Percentiles rank a stretch among this genome's conserved stretches.
Evolutionary conservation across 2,888 invertebrate species (phyloP).

Genomic region (Ophioninae sp.): DNA sequence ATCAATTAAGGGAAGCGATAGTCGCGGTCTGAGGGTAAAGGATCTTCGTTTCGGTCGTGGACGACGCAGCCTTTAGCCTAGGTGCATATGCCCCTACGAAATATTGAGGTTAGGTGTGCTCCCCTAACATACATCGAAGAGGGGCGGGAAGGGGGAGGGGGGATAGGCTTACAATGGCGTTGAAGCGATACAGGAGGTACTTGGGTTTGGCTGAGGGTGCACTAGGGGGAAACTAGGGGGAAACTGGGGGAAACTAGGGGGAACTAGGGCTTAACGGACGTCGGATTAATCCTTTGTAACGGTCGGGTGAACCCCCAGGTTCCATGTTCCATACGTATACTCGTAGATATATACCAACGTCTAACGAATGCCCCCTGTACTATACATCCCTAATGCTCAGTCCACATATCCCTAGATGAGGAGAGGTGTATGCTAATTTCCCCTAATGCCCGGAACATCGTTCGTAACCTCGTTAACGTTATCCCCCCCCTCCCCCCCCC

Average conservation of each 20-base stretch:
- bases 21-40: slow-evolving; percentile 45
- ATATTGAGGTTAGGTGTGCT: slow-evolving; percentile 43
- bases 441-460: slow-evolving; percentile 63
- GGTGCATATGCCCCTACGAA: slow-evolving; percentile 16
- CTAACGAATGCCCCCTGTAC: slow-evolving; percentile 26
- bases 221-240: slow-evolving; percentile 29
- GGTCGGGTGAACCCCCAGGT: slow-evolving; percentile 46
- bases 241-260: slow-evolving; percentile 55
- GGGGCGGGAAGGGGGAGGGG: too few relatives aligned
- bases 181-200: slow-evolving; percentile 12
- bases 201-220: neutral
- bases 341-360: slow-evolving; percentile 39
- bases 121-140: slow-evolving; percentile 35
- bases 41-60: slow-evolving; percentile 48
- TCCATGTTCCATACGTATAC: slow-evolving; percentile 33
- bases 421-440: slow-evolving; percentile 66
- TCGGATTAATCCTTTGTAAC: slow-evolving; percentile 66
- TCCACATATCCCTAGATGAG: slow-evolving; percentile 50
- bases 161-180: slow-evolving; percentile 26
- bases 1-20: slow-evolving; percentile 70
- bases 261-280: slow-evolving; percentile 62
- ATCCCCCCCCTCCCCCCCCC: too few relatives aligned
- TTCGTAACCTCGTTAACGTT: slow-evolving; percentile 66
- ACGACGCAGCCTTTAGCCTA: slow-evolving; percentile 29
- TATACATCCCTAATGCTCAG: slow-evolving; percentile 21